A percentile compares a stretch with the other conserved stretches of the same genome.
phyloP scores from a whole-genome alignment of 2,888 invertebrate species.

The Psylliodes chrysocephalus region DNA sequence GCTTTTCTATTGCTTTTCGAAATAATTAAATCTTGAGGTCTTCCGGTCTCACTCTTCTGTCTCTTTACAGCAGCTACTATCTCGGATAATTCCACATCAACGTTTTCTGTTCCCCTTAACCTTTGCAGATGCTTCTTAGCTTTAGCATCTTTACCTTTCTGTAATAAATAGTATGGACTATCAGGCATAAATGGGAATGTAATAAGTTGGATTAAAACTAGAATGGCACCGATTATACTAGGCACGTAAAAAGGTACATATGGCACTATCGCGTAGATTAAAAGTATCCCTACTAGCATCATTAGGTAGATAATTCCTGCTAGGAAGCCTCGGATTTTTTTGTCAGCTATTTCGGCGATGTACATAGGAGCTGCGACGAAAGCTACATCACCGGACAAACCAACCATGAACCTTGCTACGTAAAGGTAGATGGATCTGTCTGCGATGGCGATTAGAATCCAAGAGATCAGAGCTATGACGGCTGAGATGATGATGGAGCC shows the following conservation, averaged over 20 bases:
- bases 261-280: slow-evolving; percentile 60
- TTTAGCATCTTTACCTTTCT: slow-evolving; percentile 56
- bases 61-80: slow-evolving; percentile 58
- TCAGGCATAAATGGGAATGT: slow-evolving; percentile 57
- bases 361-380: slow-evolving; percentile 64
- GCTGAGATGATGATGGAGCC: slow-evolving; percentile 61
- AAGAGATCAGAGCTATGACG: slow-evolving; percentile 57
- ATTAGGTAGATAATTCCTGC: slow-evolving; percentile 61
- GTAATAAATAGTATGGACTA: slow-evolving; percentile 59
- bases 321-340: slow-evolving; percentile 61
- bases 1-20: slow-evolving; percentile 60
- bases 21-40: slow-evolving; percentile 58
- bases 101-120: slow-evolving; percentile 51
- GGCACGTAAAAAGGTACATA: slow-evolving; percentile 53
- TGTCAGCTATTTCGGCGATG: slow-evolving; percentile 62
- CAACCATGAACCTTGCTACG: slow-evolving; percentile 59
- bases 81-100: slow-evolving; percentile 58
- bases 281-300: slow-evolving; percentile 61
- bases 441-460: slow-evolving; percentile 60
- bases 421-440: slow-evolving; percentile 56
- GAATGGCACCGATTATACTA: slow-evolving; percentile 52
- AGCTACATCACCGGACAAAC: slow-evolving; percentile 61
- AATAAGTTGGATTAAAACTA: slow-evolving; percentile 57
- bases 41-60: slow-evolving; percentile 58
- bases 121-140: slow-evolving; percentile 55